Evolutionary conservation across 2,888 invertebrate genomes (phyloP), one percentile per base, ranked within the genome.

Genomic region (Toxonevra muliebris): DNA sequence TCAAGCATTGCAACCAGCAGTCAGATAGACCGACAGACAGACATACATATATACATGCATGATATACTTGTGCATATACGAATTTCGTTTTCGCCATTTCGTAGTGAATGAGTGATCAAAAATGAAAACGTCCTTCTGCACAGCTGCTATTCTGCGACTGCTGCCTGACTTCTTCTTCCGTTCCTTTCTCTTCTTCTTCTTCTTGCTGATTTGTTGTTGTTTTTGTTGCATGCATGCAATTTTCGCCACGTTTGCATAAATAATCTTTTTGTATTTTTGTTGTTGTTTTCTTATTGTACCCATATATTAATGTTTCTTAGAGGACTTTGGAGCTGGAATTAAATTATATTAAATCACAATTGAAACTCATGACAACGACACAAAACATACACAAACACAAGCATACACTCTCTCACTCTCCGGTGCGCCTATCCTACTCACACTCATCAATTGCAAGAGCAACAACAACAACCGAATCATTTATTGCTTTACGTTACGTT

Each of bases 301-400:
- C 30, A 30, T 30, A 30, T 30, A 30, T 30, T 30, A 30, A 30
- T 30, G 30, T 30, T 30, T 30, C 30, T 30, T 30, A 30, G 7
- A 54, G 8, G 17, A 15, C 57, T 19, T 66, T 66, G 57, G 57
- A 15, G 53, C 40, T 66, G 43, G 30, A 67, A 65, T 66, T 71
- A 63, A 71, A 69, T 69, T 71, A 62, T 59, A 70, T 68, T 66
- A 63, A 68, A 68, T 68, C 57, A 43, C 65, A 65, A 68, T 63
- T 70, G 60, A 57, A 30, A 67, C 10, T 57, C 52, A 45, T 59
- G 40, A 58, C 12, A 43, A 4, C 30, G 30, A 30, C 30, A 30
- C 30, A 30, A 30, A 30, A 30, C 30, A 13, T 2, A 54, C 19
- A 42, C 43, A 45, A 12, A 11, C 15, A 7, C 7, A 4, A 30